Percentiles rank a stretch among this genome's conserved stretches.
These are phyloP conservation scores for Tragopan temminckii DNA, from an alignment of 2,797 vertebrate species.

Conservation along the genomic window DNA sequence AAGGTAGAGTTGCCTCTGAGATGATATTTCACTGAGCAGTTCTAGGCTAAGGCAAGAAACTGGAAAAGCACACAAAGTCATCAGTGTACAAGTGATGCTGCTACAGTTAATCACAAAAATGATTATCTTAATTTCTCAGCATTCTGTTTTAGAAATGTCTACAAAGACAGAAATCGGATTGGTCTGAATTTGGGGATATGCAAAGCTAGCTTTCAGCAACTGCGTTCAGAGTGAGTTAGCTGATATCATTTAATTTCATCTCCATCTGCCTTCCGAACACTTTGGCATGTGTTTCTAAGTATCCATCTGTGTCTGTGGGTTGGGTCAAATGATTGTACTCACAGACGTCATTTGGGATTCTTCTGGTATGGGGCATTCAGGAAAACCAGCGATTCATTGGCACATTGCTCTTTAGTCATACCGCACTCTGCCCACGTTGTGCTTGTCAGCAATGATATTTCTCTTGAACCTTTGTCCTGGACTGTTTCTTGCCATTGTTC, in stretches of 20 bases:
- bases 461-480: conserved; percentile 12
- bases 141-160: not conserved
- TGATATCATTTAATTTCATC: conserved; percentile 59
- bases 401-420: conserved; percentile 39
- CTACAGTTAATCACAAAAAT: not conserved
- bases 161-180: not conserved
- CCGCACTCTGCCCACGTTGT: conserved; percentile 47
- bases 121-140: not conserved
- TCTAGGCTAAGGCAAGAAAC: not conserved
- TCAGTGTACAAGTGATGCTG: not conserved
- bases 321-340: conserved; percentile 66
- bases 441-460: not conserved
- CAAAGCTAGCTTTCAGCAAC: conserved; percentile 12
- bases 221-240: conserved; percentile 16
- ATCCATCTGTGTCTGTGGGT: conserved; percentile 70
- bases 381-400: conserved; percentile 44
- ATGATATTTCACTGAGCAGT: not conserved
- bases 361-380: conserved; percentile 55
- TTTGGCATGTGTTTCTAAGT: conserved; percentile 47
- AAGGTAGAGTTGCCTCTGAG: not conserved
- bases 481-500: not conserved
- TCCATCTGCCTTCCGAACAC: conserved; percentile 70
- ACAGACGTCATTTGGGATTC: conserved; percentile 54
- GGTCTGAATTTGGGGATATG: not conserved
- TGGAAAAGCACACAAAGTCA: not conserved